These are phyloP conservation scores for Sylvilagus floridanus DNA, from an alignment of 2,797 vertebrate species.

Conservation along the genomic window DNA sequence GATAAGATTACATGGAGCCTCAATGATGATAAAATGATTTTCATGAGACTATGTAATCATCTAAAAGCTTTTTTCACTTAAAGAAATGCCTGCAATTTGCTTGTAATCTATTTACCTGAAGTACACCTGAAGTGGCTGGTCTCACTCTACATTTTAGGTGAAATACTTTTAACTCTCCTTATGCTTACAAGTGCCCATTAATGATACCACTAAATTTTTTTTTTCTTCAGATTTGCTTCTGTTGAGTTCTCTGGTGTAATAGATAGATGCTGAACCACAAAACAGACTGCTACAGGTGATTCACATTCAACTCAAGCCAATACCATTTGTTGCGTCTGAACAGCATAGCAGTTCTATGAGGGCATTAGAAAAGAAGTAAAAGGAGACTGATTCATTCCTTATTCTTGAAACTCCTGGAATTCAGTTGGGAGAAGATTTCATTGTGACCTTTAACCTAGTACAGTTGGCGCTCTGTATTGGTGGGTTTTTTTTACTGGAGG, in stretches of 20 bases:
- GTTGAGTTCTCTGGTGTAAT: not conserved
- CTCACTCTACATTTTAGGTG: constrained; percentile 59
- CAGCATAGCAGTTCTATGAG: not conserved
- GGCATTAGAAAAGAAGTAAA: not conserved
- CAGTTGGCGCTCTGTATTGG: not conserved
- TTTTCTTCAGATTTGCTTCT: constrained; percentile 42
- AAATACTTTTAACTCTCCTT: constrained; percentile 64
- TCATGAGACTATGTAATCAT: constrained; percentile 68
- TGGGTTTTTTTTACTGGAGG: too few species aligned
- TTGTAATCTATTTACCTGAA: constrained; percentile 75
- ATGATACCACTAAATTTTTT: constrained; percentile 20
- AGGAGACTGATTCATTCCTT: not conserved
- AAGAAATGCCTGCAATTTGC: constrained; percentile 75
- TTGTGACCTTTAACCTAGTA: not conserved
- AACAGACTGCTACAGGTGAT: not conserved
- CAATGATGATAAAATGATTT: constrained; percentile 72
- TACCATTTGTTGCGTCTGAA: not conserved
- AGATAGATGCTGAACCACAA: constrained; percentile 7
- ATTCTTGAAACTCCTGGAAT: not conserved
- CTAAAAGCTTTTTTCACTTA: constrained; percentile 79
- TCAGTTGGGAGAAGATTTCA: not conserved
- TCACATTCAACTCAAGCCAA: not conserved
- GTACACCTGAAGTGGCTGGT: constrained; percentile 66
- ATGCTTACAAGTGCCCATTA: constrained; percentile 37
- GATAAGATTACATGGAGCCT: constrained; percentile 69